Conservation (phyloP, 2,113 vertebrate species). For the Epinephelus cyanopodus region DNA sequence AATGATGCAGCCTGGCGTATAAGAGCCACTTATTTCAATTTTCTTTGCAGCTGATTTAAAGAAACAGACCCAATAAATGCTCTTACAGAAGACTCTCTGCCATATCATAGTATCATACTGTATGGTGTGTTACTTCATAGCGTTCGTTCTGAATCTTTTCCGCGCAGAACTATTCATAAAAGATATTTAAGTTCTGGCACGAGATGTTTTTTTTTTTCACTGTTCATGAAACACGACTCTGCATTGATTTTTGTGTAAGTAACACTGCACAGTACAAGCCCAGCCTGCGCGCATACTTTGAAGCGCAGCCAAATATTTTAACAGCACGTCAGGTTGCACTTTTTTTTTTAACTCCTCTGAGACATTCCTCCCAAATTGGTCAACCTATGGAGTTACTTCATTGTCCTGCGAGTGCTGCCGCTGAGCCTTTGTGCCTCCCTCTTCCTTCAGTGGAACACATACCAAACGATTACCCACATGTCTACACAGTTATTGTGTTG, state of each 20-base stretch:
- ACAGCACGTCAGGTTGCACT: constrained; percentile 59
- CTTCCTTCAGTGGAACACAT: constrained; percentile 50
- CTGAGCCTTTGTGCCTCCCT: constrained; percentile 56
- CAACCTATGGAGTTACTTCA: constrained; percentile 70
- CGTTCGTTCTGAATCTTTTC: neutral
- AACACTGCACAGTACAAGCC: neutral
- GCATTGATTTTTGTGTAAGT: neutral
- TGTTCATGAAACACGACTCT: too few species aligned
- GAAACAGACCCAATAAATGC: neutral
- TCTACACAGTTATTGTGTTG: constrained; percentile 58
- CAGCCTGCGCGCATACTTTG: constrained; percentile 16
- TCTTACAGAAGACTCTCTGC: neutral
- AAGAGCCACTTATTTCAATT: neutral
- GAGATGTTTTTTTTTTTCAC: neutral
- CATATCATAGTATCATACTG: too few species aligned
- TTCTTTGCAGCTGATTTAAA: neutral
- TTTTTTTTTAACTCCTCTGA: constrained; percentile 18
- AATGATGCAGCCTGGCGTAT: neutral
- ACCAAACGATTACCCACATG: constrained; percentile 66
- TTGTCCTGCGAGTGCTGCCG: constrained; percentile 42
- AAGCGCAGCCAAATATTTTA: constrained; percentile 50
- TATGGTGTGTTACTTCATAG: neutral
- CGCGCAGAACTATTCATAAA: neutral
- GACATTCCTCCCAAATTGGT: constrained; percentile 73
- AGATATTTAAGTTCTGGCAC: neutral